Base-by-base conservation (phyloP, 2,888 invertebrate genomes). In the Standfussiana lucernea region DNA sequence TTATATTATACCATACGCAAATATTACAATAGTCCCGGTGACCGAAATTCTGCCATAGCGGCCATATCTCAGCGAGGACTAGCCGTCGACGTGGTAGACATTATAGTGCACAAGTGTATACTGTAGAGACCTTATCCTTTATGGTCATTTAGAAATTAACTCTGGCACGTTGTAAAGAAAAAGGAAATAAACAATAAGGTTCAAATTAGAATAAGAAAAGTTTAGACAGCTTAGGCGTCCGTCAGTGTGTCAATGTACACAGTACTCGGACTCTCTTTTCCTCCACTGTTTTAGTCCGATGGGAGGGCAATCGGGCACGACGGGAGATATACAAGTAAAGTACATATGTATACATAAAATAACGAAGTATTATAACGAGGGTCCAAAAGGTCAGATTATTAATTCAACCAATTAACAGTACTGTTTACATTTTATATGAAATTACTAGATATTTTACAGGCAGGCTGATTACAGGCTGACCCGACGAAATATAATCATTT, bases 401-500 rank as follows among this genome's bases (percentile, higher is more conserved):
- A 61, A 77, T 66, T 83, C 61, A 13, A 67, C 40, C 71, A 83
- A 80, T 82, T 80, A 56, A 75, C 61, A 67, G 35, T 50, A 28
- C 32, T 83, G 75, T 70, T 76, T 83, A 80, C 67, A 71, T 83
- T 77, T 40, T 50, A 53, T 71, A 77, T 65, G 45, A 64, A 84
- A 84, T 77, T 59, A 73, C 81, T 72, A 56, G 64, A 84, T 77
- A 75, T 75, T 84, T 75, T 61, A 81, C 65, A 37, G 50, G 32
- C 65, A 37, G 50, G 32, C 47, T 67, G 45, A 75, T 75, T 81
- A 81, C 66, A 47, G 2, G 64, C 80, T 77, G 76, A 75, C 66
- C 72, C 74, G 40, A 71, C 74, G 66, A 73, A 84, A 84, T 79
- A 81, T 84, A 81, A 84, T 81, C 28, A 66, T 76, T 83, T 80